phyloP scores from a whole-genome alignment of 2,888 invertebrate genomes.

The Caenorhabditis angaria region DNA sequence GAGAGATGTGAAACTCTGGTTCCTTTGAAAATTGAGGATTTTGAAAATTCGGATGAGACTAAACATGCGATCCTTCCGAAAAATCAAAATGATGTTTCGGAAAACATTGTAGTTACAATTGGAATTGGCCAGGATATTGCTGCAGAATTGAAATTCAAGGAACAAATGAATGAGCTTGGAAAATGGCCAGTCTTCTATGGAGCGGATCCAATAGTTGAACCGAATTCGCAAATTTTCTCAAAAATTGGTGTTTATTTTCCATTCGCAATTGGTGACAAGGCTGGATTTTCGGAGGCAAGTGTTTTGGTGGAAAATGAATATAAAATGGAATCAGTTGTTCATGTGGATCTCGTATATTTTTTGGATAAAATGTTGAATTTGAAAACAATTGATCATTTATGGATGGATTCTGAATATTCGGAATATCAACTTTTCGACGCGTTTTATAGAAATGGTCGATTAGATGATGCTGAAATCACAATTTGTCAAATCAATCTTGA shows the following conservation, averaged over 20 bases:
- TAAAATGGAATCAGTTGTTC: constrained; percentile 14
- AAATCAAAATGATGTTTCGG: constrained; percentile 5
- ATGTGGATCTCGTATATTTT: constrained; percentile 32
- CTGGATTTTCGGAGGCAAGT: constrained; percentile 31
- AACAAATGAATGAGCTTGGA: constrained; percentile 8
- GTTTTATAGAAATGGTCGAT: constrained; percentile 19
- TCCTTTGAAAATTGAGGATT: neutral
- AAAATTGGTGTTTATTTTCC: constrained; percentile 40
- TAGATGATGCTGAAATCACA: constrained; percentile 12
- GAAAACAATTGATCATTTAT: constrained; percentile 28
- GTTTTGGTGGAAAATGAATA: constrained; percentile 14
- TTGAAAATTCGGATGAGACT: neutral
- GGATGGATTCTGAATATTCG: constrained; percentile 33
- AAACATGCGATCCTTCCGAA: neutral
- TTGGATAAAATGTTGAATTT: constrained; percentile 18
- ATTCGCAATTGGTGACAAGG: constrained; percentile 36
- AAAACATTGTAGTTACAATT: constrained; percentile 23
- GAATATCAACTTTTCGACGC: constrained; percentile 20
- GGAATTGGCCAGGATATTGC: constrained; percentile 38
- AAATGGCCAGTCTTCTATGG: constrained; percentile 29
- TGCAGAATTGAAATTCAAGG: constrained; percentile 25
- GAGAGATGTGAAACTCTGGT: neutral
- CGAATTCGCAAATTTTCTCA: constrained; percentile 24
- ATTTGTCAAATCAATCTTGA: constrained; percentile 34
- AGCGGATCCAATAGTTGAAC: constrained; percentile 39